phyloP scores from a whole-genome alignment of 2,888 invertebrate species.

The Oligia strigilis region DNA sequence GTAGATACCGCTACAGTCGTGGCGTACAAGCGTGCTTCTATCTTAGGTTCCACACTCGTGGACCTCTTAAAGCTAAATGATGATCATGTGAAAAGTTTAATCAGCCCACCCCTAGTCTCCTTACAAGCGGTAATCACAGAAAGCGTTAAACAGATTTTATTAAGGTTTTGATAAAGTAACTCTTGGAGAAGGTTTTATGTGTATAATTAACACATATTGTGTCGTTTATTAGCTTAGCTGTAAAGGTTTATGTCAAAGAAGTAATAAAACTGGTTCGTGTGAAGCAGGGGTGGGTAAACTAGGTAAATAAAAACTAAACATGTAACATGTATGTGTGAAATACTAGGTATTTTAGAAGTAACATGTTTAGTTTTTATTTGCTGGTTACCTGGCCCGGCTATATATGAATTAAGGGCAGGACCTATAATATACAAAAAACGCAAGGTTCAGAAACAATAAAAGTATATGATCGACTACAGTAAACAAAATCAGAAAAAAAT shows the following conservation, averaged over 20 bases:
- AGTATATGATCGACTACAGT: no score
- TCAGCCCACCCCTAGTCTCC: background rate
- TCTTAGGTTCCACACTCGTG: no score
- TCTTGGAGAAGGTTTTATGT: conserved; percentile 4
- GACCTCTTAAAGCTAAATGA: no score
- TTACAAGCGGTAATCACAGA: background rate
- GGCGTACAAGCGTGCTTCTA: no score
- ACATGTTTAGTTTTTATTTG: background rate
- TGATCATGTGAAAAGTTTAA: background rate
- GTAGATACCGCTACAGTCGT: no score
- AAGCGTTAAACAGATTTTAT: background rate
- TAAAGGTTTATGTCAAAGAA: conserved; percentile 5
- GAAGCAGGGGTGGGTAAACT: background rate
- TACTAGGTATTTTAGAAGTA: background rate
- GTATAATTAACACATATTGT: conserved; percentile 22
- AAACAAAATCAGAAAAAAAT: no score
- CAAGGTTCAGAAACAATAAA: no score
- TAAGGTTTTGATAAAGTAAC: background rate
- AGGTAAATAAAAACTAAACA: background rate
- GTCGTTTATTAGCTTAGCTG: conserved; percentile 14
- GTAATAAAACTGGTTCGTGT: background rate
- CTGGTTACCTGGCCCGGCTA: background rate
- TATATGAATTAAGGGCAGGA: no score
- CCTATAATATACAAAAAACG: no score
- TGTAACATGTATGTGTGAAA: background rate